Evolutionary conservation across 2,797 vertebrate species (phyloP).

Genomic region (Propithecus deckenii): DNA sequence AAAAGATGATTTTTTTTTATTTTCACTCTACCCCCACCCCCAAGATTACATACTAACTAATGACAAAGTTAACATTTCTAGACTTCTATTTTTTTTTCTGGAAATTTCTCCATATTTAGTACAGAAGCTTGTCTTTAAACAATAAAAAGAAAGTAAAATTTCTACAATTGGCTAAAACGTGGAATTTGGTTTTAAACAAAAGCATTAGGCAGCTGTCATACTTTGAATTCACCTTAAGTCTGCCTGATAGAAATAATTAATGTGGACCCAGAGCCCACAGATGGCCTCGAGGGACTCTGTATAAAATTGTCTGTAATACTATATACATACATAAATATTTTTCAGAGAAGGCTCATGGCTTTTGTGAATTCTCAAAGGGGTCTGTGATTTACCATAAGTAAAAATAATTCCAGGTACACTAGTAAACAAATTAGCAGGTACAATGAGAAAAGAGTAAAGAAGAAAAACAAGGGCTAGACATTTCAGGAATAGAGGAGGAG

Average conservation of each 20-base stretch:
- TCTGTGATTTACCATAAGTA: neutral
- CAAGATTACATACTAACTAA: neutral
- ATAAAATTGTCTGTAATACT: neutral
- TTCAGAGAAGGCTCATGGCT: neutral
- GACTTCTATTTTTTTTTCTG: neutral
- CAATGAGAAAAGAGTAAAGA: neutral
- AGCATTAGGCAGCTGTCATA: neutral
- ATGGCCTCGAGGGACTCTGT: neutral
- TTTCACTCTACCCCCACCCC: neutral
- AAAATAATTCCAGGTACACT: neutral
- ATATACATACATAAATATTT: neutral
- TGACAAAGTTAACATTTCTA: neutral
- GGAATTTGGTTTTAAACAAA: constrained; percentile 19
- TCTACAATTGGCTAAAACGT: neutral
- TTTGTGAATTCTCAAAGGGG: constrained; percentile 14
- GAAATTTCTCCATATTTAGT: neutral
- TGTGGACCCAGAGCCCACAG: neutral
- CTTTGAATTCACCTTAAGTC: neutral
- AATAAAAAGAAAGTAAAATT: neutral
- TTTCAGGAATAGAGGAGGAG: neutral
- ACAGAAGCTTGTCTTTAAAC: neutral
- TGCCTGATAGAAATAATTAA: neutral
- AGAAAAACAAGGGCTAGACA: neutral
- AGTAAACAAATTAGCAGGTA: neutral
- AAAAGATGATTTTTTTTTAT: neutral